These are phyloP conservation scores for Falco punctatus DNA, from an alignment of 2,113 vertebrate genomes.

Conservation along the genomic window DNA sequence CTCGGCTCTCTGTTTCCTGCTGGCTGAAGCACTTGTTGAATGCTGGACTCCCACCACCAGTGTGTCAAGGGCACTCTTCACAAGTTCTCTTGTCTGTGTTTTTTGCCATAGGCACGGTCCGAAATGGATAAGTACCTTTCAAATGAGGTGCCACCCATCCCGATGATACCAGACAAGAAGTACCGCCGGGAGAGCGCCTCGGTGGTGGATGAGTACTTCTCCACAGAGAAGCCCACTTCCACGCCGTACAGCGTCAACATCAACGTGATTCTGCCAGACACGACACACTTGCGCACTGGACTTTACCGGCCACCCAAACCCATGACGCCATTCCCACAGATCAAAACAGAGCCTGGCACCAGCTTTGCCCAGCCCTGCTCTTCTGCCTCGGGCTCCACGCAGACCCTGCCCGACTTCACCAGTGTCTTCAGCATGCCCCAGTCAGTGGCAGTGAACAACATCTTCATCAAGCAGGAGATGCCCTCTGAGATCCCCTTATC, in stretches of 20 bases:
- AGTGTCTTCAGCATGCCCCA: conserved; percentile 90
- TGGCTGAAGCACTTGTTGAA: rapidly evolving
- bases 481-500: conserved; percentile 72
- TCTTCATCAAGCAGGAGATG: conserved; percentile 89
- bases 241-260: conserved; percentile 91
- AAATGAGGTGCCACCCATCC: conserved; percentile 35
- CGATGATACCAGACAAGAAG: conserved; percentile 78
- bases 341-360: conserved; percentile 84
- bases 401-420: conserved; percentile 91
- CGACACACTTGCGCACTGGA: conserved; percentile 86
- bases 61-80: neutral
- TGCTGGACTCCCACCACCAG: rapidly evolving
- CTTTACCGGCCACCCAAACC: conserved; percentile 81
- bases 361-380: conserved; percentile 75
- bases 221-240: conserved; percentile 79
- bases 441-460: conserved; percentile 78
- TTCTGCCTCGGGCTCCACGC: conserved; percentile 67
- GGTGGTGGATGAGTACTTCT: conserved; percentile 90
- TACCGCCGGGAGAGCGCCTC: conserved; percentile 89
- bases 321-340: conserved; percentile 49
- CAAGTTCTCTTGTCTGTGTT: neutral
- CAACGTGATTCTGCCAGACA: conserved; percentile 88
- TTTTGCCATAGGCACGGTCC: conserved; percentile 60
- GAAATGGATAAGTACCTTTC: conserved; percentile 90
- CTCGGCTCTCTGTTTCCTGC: neutral